These are phyloP conservation scores for Morpho deidamia DNA, from an alignment of 2,888 invertebrate species.

Conservation along the genomic window DNA sequence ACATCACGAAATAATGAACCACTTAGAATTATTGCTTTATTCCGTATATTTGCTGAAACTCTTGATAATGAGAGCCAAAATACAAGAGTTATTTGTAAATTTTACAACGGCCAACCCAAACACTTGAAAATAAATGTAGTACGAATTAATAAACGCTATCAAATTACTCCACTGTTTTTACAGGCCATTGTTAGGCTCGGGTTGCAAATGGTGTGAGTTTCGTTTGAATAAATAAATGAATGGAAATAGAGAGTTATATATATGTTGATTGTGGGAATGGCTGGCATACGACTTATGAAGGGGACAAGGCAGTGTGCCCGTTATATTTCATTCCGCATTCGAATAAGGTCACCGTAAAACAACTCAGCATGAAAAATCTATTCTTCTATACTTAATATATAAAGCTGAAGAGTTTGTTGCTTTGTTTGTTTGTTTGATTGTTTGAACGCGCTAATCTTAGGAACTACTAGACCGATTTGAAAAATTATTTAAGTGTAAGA, in stretches of 20 bases:
- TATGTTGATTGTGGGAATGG: constrained; percentile 32
- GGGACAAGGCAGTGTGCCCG: constrained; percentile 15
- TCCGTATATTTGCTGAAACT: too few species aligned
- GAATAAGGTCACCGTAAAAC: not conserved
- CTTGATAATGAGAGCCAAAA: too few species aligned
- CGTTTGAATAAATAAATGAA: constrained; percentile 34
- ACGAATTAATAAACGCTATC: constrained; percentile 19
- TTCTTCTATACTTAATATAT: too few species aligned
- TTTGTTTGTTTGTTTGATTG: too few species aligned
- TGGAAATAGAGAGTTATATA: constrained; percentile 29
- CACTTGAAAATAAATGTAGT: constrained; percentile 16
- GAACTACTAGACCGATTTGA: too few species aligned
- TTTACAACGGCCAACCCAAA: not conserved
- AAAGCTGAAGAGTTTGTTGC: too few species aligned
- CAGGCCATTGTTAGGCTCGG: constrained; percentile 49
- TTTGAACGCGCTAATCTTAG: too few species aligned
- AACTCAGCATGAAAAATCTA: too few species aligned
- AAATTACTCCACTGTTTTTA: constrained; percentile 29
- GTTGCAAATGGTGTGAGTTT: constrained; percentile 32
- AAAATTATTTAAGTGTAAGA: too few species aligned
- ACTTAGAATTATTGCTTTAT: too few species aligned
- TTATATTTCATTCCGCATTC: constrained; percentile 14
- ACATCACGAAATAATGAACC: too few species aligned
- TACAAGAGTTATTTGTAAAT: not conserved
- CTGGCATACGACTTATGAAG: constrained; percentile 22